Percentiles rank a stretch among this genome's conserved stretches.
Evolutionary conservation across 2,113 vertebrate species (phyloP).

Genomic region (Oreochromis niloticus): DNA sequence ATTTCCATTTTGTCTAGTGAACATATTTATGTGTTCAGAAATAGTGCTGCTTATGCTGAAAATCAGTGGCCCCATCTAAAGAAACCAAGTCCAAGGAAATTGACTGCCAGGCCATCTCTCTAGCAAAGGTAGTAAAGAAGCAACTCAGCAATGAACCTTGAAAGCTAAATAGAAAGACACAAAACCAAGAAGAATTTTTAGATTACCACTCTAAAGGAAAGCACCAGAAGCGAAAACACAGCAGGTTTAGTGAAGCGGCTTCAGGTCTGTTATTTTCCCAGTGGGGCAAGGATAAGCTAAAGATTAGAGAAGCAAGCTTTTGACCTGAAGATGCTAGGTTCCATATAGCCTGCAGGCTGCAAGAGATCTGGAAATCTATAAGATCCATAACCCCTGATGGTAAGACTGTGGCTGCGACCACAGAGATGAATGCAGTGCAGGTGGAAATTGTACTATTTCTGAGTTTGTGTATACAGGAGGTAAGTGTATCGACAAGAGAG

Average conservation of each 20-base stretch:
- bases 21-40: not conserved
- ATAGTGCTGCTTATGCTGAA: not conserved
- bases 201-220: not conserved
- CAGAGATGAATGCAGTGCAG: not conserved
- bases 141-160: not conserved
- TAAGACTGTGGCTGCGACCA: not conserved
- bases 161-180: not conserved
- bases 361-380: not conserved
- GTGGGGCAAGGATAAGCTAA: not conserved
- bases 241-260: not conserved
- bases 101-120: not conserved
- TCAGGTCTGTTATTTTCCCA: conserved; percentile 26
- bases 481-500: not conserved
- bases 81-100: not conserved
- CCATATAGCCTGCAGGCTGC: not conserved
- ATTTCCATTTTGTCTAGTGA: not conserved
- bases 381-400: not conserved
- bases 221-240: not conserved
- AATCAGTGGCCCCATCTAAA: not conserved
- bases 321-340: not conserved
- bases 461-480: not conserved
- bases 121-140: not conserved
- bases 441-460: not conserved
- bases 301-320: not conserved
- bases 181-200: not conserved